Base-by-base conservation (phyloP, 2,797 vertebrate species). In the Paramormyrops hopkinsi region DNA sequence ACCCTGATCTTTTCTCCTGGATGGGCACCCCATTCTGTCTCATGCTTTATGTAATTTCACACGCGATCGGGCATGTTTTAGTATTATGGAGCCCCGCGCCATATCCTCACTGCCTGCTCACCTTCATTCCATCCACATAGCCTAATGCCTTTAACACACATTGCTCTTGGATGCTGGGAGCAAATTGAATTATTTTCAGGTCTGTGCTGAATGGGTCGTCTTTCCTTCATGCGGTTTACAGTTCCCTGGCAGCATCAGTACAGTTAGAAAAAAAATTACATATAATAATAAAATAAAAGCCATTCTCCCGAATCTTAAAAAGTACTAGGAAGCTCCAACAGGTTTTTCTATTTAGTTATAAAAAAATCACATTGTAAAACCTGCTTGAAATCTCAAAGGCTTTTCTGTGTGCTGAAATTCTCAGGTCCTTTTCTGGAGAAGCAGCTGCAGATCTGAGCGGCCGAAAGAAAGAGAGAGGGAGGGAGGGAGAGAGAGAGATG, bases 71-170 rank as follows among this genome's bases (percentile, higher is more conserved):
- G 59, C 92, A 92, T 92, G 93, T 93, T 92, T 91, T 89, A 91
- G 88, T 91, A 87, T 91, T 90, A 69, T 91, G 88, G 65, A 5
- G 25, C 29, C 84, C 79, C 14, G 5, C 88, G 69, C 73, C 90
- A 93, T 93, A 91, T 93, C 92, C 79, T 93, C 94, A 93, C 92
- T 90, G 91, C 92, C 93, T 85, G 89, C 90, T 91, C 92, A 94
- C 94, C 94, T 95, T 92, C 91, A 93, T 93, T 94, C 93, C 93
- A 92, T 88, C 92, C 92, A 89, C 33, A 51, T 53, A 91, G 94
- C 92, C 94, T 94, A 95, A 95, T 95, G 95, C 93, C 53, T 96
- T 96, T 95, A 94, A 92, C 94, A 95, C 94, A 90, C 92, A 87
- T 88, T 46, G 62, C 87, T 93, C 94, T 94, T 94, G 93, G 93